These are phyloP conservation scores for Gnathonemus longibarbis DNA, from an alignment of 2,113 vertebrate genomes.

Conservation along the genomic window DNA sequence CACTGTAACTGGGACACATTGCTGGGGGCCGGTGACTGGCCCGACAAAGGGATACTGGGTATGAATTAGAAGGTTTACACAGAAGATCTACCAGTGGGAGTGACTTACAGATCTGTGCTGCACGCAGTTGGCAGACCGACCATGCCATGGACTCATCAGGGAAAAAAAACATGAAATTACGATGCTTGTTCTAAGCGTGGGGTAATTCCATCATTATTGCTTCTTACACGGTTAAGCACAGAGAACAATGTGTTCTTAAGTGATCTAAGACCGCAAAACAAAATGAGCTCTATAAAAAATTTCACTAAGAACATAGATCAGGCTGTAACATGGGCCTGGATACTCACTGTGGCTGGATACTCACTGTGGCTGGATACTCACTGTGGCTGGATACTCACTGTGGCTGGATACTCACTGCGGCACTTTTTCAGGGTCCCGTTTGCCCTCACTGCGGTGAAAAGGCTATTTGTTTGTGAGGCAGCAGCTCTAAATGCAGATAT, in stretches of 20 bases:
- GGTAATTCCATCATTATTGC: neutral
- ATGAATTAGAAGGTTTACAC: neutral
- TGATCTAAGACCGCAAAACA: neutral
- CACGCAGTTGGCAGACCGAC: neutral
- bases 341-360: neutral
- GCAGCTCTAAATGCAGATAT: neutral
- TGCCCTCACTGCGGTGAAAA: neutral
- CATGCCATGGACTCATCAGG: neutral
- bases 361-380: neutral
- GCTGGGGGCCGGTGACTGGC: neutral
- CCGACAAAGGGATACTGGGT: neutral
- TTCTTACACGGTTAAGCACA: neutral
- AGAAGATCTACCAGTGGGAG: neutral
- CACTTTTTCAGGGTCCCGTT: neutral
- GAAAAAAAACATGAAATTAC: neutral
- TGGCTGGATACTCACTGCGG: neutral
- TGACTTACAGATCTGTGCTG: neutral
- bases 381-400: neutral
- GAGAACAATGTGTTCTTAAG: neutral
- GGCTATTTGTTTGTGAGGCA: neutral
- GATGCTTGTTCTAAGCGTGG: neutral
- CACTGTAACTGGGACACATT: neutral
- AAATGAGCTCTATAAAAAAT: neutral
- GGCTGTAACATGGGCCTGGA: neutral
- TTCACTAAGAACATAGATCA: neutral